Base-by-base conservation (phyloP, 2,888 invertebrate genomes). In the Dione juno region DNA sequence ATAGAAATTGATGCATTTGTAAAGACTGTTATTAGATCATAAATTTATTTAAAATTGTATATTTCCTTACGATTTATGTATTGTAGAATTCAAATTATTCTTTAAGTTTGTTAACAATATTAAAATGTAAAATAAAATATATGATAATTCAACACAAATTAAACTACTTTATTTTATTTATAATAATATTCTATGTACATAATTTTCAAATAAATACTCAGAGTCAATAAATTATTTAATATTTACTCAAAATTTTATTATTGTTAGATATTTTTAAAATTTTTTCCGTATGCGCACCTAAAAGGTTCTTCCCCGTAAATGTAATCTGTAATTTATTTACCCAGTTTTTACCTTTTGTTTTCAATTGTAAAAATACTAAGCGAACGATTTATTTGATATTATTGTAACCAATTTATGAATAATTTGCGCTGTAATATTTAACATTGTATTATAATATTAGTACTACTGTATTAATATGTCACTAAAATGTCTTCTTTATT, bases 251-350 rank as follows among this genome's bases (percentile, higher is more conserved):
- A n/a, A n/a, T n/a, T 48, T 5, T 48, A 48, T 16, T 10, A 48
- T 10, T 16, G 0, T 10, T 1, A 48, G 16, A 48, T 48, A 48
- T 48, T 16, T 16, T 35, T 59, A 1, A 21, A 57, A 8, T 10
- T n/a, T 8, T 43, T n/a, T 43, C 14, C 6, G n/a, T 28, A 28
- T 0, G n/a, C 5, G 9, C 10, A n/a, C 6, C 16, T 57, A 16
- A 16, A 40, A 6, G 57, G 61, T 61, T 61, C 16, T 45, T 61
- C 45, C 45, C 61, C 61, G 35, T 35, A 45, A 61, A 45, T 61
- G 61, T 45, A 61, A 9, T n/a, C 14, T 45, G 50, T 11, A 48
- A 63, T 28, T 48, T 35, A 5, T 21, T n/a, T 9, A 10, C 1
- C 13, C 37, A 40, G 11, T 14, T 21, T 54, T 52, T 50, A 50